These are phyloP conservation scores for Acanthopagrus latus DNA, from an alignment of 2,797 vertebrate genomes.

Conservation along the genomic window DNA sequence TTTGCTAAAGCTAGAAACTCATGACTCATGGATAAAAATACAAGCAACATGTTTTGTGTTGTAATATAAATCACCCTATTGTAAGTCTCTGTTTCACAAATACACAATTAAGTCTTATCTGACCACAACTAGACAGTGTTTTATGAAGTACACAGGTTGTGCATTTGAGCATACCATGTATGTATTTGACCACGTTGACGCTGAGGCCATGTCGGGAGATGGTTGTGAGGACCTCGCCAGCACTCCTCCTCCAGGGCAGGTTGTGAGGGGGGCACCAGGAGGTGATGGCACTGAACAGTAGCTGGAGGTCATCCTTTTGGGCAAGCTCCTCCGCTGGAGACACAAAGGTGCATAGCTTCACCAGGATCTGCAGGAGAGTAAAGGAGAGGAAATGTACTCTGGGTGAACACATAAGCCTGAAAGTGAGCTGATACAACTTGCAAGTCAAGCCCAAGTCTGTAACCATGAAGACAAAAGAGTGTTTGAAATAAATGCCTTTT, in stretches of 20 bases:
- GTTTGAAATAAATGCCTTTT: not conserved
- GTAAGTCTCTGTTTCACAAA: not conserved
- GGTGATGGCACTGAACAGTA: constrained; percentile 99
- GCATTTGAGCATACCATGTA: constrained; percentile 87
- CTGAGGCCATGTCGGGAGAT: constrained; percentile 98
- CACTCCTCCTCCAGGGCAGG: constrained; percentile 97
- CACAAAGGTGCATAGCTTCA: constrained; percentile 97
- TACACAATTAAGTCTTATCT: not conserved
- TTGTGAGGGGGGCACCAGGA: constrained; percentile 99
- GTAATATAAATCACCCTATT: not conserved
- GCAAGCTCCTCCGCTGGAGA: constrained; percentile 98
- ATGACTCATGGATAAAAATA: not conserved
- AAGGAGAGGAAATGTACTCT: not conserved
- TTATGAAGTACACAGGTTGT: not conserved
- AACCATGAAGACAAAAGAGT: not conserved
- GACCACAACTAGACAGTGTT: not conserved
- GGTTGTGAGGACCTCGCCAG: constrained; percentile 97
- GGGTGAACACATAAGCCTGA: not conserved
- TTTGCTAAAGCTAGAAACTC: not conserved
- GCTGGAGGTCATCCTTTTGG: constrained; percentile 99
- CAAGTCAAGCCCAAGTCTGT: not conserved
- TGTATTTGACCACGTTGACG: constrained; percentile 98
- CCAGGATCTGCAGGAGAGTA: constrained; percentile 88
- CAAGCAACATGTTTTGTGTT: not conserved
- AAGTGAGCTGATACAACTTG: not conserved